Base-by-base conservation (phyloP, 37 sponge, comb jelly and placozoan genomes). In the Tethya wilhelma region DNA sequence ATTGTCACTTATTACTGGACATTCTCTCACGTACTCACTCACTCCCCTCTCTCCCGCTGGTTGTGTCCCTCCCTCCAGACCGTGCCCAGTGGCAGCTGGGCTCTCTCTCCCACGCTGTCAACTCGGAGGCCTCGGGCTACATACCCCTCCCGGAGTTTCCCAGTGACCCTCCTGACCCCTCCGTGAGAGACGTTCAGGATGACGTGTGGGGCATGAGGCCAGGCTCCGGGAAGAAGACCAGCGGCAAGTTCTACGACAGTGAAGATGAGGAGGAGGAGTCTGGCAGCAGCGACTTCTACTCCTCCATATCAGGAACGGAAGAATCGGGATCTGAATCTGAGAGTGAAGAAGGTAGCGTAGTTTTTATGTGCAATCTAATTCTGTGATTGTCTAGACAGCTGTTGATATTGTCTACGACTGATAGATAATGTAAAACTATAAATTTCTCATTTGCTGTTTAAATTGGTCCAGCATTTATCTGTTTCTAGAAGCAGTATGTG, bases 41-140 rank as follows among this genome's bases (percentile, higher is more conserved):
- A 42, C 64, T 65, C 23, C 28, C 40, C n/a, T n/a, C n/a, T n/a
- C n/a, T n/a, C n/a, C n/a, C n/a, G n/a, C n/a, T n/a, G n/a, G n/a
- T n/a, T 38, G 6, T 23, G 19, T 12, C 42, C 19, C 33, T 23
- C 4, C 38, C 32, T 56, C 19, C 62, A 89, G 95, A 53, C 42
- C 97, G 95, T 34, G 79, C 55, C 40, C 87, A 86, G 42, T 99
- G 94, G 87, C 95, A 95, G 78, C 56, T 99, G 44, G 97, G 99
- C 0, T 90, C 95, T 56, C 77, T 99, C 57, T 96, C 99, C 33
- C 95, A 96, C 49, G 87, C 81, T 57, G 30, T 99, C 46, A 94
- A 96, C 59, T 31, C 75, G 2, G 78, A 92, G 46, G 97, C 91
- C 33, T 75, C 38, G 73, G 99, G 99, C 1, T 99, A 99, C 77